A percentile compares a stretch with the other conserved stretches of the same genome.
Conservation (phyloP, 1,140 invertebrate species). For the Camponotus vicinus region DNA sequence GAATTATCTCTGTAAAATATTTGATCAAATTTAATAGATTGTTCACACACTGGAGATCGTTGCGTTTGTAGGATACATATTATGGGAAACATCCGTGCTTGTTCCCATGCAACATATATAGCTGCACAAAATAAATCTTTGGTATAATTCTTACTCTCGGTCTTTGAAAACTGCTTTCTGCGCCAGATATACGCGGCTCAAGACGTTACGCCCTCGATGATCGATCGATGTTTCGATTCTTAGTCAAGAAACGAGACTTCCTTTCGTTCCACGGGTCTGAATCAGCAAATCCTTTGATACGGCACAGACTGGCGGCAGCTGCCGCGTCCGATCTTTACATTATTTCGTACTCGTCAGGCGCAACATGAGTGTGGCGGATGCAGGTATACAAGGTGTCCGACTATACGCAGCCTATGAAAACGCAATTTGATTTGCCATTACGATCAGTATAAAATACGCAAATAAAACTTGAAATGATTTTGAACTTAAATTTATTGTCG, state of each 20-base stretch:
- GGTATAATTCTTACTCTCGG: constrained; percentile 52
- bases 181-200: constrained; percentile 65
- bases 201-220: constrained; percentile 75
- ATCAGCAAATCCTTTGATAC: constrained; percentile 78
- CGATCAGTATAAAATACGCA: background rate
- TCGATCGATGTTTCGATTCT: constrained; percentile 75
- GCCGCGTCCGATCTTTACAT: constrained; percentile 72
- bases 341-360: constrained; percentile 72
- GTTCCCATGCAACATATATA: constrained; percentile 60
- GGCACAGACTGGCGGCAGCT: constrained; percentile 71
- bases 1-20: background rate
- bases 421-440: constrained; percentile 19
- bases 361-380: constrained; percentile 49
- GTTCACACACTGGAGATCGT: background rate
- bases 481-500: background rate
- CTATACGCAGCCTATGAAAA: constrained; percentile 36
- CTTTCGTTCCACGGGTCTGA: constrained; percentile 69
- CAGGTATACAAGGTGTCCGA: constrained; percentile 46
- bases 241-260: constrained; percentile 67
- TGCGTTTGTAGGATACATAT: background rate
- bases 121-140: constrained; percentile 68
- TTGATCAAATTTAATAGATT: constrained; percentile 41
- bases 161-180: constrained; percentile 43
- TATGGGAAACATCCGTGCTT: constrained; percentile 14
- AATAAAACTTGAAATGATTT: constrained; percentile 18